Evolutionary conservation across 1,140 invertebrate genomes (phyloP).

Genomic region (Drosophila prosaltans): DNA sequence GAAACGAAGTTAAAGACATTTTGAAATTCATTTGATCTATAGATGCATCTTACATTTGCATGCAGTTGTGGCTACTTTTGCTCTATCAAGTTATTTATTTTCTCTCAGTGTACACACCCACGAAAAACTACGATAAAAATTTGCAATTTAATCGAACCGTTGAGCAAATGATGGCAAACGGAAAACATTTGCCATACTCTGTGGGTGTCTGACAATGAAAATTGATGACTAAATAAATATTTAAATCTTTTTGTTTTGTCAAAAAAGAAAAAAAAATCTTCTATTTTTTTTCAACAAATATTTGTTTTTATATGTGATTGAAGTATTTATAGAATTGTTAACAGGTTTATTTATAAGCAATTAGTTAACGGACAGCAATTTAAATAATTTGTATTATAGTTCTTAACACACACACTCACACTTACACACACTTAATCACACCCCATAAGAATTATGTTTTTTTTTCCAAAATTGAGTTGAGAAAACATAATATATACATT

Average conservation of each 20-base stretch:
- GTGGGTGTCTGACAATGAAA: conserved; percentile 38
- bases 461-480: conserved; percentile 4
- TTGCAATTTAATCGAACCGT: conserved; percentile 30
- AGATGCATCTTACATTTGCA: neutral
- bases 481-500: conserved; percentile 11
- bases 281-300: neutral
- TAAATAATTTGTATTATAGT: conserved; percentile 16
- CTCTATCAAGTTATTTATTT: neutral
- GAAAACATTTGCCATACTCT: conserved; percentile 40
- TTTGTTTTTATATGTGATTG: neutral
- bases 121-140: conserved; percentile 12
- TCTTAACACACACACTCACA: neutral
- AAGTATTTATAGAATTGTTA: conserved; percentile 2
- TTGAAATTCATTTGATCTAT: conserved; percentile 37
- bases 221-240: conserved; percentile 14
- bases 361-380: neutral
- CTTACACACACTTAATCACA: neutral
- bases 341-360: conserved; percentile 19
- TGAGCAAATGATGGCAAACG: conserved; percentile 43
- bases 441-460: neutral
- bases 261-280: conserved; percentile 1
- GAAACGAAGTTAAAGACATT: conserved; percentile 22
- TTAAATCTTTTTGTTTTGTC: conserved; percentile 31
- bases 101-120: conserved; percentile 5
- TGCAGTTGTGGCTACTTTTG: conserved; percentile 18